Base-by-base conservation (phyloP, 2,113 vertebrate species). In the Lepidothrix coronata region DNA sequence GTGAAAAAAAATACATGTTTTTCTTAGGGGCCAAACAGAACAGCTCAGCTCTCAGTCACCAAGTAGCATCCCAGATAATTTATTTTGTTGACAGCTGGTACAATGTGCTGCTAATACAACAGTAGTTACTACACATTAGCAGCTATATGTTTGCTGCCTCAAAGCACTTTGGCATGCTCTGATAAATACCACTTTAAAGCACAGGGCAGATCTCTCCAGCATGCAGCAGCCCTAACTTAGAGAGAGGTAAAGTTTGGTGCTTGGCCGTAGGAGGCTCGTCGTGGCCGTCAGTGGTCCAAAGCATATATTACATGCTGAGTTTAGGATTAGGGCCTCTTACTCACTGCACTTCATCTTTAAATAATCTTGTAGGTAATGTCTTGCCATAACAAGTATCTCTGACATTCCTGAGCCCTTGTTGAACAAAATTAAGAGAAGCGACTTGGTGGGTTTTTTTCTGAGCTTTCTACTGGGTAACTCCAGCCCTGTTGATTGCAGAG, bases 51-150 rank as follows among this genome's bases (percentile, higher is more conserved):
- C 48, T 73, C 46, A 16, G 39, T 33, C 77, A 87, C 81, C 81
- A 82, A 67, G 75, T 8, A 77, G 33, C 39, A 51, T 43, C n/a
- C 48, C 52, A 46, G 65, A 27, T 49, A 55, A 73, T 84, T 70
- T 71, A 39, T 94, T 86, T 84, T 87, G 76, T 57, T 90, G 65
- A 71, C 83, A 93, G 72, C 65, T 77, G 83, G 43, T 83, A 71
- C 51, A 67, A 52, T 3, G 3, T 55, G 22, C 86, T 81, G 83
- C 73, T 87, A 81, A 81, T 72, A 61, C 39, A 91, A 28, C 39
- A 33, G 43, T 25, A 91, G 72, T 86, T 91, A 67, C 41, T 84
- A 44, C 73, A 81, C 61, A 66, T 86, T 87, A 91, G 48, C 83
- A 95, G 83, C 88, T 59, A 55, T 48, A 30, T 48, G 39, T 43